Conservation (phyloP, 92 coral and sea anemone species). For the Virgularia gustaviana region DNA sequence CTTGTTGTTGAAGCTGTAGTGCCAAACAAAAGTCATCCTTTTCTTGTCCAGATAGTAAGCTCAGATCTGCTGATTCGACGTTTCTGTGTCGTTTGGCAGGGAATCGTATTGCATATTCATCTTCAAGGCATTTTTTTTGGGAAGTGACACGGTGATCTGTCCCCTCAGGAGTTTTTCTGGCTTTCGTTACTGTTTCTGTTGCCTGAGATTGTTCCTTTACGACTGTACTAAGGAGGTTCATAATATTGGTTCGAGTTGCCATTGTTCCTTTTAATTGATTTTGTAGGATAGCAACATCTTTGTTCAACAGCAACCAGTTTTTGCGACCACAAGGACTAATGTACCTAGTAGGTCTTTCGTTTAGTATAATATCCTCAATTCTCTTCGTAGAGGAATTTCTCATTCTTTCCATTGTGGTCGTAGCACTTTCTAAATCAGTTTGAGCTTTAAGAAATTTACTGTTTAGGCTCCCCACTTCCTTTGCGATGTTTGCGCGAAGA, state of each 20-base stretch:
- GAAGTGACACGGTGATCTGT: conserved; percentile 27
- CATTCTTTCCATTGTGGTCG: conserved; percentile 37
- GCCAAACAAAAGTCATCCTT: conserved; percentile 48
- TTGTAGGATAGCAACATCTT: conserved; percentile 18
- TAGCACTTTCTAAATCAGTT: conserved; percentile 34
- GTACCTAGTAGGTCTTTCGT: conserved; percentile 4
- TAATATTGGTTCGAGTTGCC: not conserved
- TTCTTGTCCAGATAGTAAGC: conserved; percentile 11
- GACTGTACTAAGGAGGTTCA: not conserved
- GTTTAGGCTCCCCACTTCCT: conserved; percentile 16
- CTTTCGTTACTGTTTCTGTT: not conserved
- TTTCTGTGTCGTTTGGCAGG: not conserved
- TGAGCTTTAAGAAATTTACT: conserved; percentile 25
- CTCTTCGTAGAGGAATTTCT: too few species aligned
- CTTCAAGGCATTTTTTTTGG: conserved; percentile 30
- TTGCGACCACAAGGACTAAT: not conserved
- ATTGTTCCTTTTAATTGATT: conserved; percentile 3
- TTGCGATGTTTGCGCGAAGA: conserved; percentile 23
- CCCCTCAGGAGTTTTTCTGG: not conserved
- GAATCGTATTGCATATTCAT: conserved; percentile 42
- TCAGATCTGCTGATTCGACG: too few species aligned
- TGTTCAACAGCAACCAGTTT: conserved; percentile 23
- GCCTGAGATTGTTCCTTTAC: not conserved
- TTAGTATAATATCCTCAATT: not conserved
- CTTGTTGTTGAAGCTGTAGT: conserved; percentile 46